phyloP scores from a whole-genome alignment of 2,888 invertebrate species.

The Aquatica leii region DNA sequence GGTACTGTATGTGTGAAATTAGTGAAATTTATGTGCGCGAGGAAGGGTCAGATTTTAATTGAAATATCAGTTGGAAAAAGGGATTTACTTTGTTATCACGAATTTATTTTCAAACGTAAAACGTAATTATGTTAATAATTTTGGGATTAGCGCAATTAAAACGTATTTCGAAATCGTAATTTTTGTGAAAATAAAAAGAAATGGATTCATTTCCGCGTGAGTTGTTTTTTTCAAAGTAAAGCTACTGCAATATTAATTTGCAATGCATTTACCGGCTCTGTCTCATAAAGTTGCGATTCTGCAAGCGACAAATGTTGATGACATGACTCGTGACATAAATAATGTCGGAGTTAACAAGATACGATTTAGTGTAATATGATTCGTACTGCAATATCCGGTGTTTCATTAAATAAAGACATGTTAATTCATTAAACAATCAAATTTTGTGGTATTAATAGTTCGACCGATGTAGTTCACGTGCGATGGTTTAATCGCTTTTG shows the following conservation, averaged over 20 bases:
- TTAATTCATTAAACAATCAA: slow-evolving; percentile 8
- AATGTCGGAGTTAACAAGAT: slow-evolving; percentile 19
- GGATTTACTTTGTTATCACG: no score
- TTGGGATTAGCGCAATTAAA: no score
- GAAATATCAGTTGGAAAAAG: no score
- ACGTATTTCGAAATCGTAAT: no score
- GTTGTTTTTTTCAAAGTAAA: background rate
- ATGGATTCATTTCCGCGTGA: background rate
- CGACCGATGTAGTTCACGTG: background rate
- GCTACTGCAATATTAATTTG: slow-evolving; percentile 15
- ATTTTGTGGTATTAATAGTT: slow-evolving; percentile 3
- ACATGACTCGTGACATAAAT: slow-evolving; percentile 17
- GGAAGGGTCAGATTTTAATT: no score
- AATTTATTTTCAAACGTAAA: no score
- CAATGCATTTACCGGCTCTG: slow-evolving; percentile 16
- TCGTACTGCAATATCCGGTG: slow-evolving; percentile 14
- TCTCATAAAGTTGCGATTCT: slow-evolving; percentile 11
- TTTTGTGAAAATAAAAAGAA: background rate
- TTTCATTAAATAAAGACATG: slow-evolving; percentile 16
- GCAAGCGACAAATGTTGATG: slow-evolving; percentile 23
- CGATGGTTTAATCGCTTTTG: background rate
- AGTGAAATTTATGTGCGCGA: no score
- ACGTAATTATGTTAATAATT: no score
- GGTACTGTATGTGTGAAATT: no score
- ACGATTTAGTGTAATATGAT: slow-evolving; percentile 21